Evolutionary conservation across 2,113 vertebrate genomes (phyloP).

Genomic region (Leucoraja erinaceus): DNA sequence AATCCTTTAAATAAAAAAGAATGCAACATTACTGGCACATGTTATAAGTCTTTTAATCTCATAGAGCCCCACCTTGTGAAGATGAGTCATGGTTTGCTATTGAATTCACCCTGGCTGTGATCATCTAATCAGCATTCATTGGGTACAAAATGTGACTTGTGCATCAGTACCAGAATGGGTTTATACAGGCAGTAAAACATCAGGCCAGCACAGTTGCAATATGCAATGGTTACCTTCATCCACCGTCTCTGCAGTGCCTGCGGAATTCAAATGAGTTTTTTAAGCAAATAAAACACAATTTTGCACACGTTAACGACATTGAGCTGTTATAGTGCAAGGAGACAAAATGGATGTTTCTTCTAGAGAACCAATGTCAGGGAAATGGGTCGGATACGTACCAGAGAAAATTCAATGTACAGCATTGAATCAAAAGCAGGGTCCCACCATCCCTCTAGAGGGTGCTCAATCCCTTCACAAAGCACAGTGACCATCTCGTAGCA

Average conservation of each 20-base stretch:
- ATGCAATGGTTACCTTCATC: not conserved
- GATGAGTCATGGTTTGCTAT: not conserved
- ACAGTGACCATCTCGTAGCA: not conserved
- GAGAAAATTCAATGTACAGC: not conserved
- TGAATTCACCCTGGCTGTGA: not conserved
- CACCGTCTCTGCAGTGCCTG: too few relatives aligned
- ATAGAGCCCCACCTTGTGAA: not conserved
- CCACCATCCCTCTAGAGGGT: not conserved
- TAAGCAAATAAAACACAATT: not conserved
- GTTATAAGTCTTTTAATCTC: not conserved
- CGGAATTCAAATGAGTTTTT: too few relatives aligned
- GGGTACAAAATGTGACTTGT: not conserved
- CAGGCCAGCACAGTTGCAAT: not conserved
- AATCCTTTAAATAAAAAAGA: too few relatives aligned
- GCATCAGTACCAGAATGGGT: not conserved
- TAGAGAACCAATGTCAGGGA: not conserved
- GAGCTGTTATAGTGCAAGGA: not conserved
- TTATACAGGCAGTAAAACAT: not conserved
- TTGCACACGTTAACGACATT: not conserved
- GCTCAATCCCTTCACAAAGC: not conserved
- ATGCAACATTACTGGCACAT: not conserved
- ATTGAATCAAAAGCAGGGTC: not conserved
- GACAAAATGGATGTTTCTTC: not conserved
- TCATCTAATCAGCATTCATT: not conserved
- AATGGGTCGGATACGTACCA: not conserved